Evolutionary conservation across 2,797 vertebrate genomes (phyloP), one percentile per base, ranked within the genome.

Genomic region (Artibeus lituratus): DNA sequence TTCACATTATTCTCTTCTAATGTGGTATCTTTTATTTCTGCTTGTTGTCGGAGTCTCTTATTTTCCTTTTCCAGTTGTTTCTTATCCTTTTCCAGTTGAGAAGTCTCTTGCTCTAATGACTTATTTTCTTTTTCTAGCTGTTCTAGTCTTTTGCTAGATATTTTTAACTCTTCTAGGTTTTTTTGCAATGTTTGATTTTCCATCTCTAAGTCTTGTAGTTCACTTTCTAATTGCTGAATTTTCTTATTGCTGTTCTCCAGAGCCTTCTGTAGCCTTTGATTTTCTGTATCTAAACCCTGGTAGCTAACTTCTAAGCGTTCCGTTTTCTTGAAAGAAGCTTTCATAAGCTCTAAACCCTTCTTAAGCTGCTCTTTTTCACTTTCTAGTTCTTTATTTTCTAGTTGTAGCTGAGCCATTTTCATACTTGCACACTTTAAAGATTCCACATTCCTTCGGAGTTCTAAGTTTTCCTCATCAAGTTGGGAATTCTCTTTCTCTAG

Each of bases 31-130:
- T 99, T 99, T 98, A 99, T 99, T 98, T 99, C 99, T 1, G 99
- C 99, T 98, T 99, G 99, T 87, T 99, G 99, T 77, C 99, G 98
- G 90, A 99, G 99, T 37, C 99, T 99, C 97, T 99, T 99, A 94
- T 99, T 99, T 98, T 99, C 99, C 91, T 99, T 99, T 97, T 99
- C 99, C 78, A 99, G 98, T 80, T 99, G 99, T 73, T 99, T 99
- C 98, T 99, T 99, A 98, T 99, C 99, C 96, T 99, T 99, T 97
- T 99, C 99, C 69, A 99, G 97, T 97, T 99, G 99, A 47, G 99
- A 99, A 89, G 99, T 99, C 97, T 99, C 99, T 96, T 99, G 99
- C 93, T 99, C 99, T 97, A 99, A 98, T 84, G 98, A 98, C 96
- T 99, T 99, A 96, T 99, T 99, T 98, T 99, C 99, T 97, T 99